Evolutionary conservation across 2,888 invertebrate species (phyloP).

Genomic region (Euplagia quadripunctaria): DNA sequence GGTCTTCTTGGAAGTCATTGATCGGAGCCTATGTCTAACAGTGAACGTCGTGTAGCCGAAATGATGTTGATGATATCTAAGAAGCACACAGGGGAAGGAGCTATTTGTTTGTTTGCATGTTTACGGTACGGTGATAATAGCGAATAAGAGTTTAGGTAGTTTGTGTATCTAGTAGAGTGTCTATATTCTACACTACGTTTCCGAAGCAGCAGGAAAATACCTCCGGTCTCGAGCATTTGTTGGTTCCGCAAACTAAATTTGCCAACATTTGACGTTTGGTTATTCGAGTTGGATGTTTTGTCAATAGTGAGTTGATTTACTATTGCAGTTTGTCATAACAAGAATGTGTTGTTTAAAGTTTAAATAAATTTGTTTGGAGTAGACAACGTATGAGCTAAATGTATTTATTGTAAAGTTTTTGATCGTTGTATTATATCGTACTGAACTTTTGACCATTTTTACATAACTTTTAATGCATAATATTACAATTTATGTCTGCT

Average conservation of each 20-base stretch:
- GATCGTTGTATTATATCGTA: slow-evolving; percentile 36
- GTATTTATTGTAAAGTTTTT: slow-evolving; percentile 52
- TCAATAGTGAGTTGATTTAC: not conserved
- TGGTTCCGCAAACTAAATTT: not conserved
- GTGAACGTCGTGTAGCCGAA: not conserved
- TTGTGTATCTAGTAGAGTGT: too few species aligned
- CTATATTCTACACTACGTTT: too few species aligned
- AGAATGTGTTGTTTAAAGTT: not conserved
- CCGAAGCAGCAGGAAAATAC: too few species aligned
- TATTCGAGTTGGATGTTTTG: not conserved
- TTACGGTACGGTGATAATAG: too few species aligned
- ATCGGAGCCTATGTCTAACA: not conserved
- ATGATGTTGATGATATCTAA: not conserved
- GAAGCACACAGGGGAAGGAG: not conserved
- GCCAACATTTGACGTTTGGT: not conserved
- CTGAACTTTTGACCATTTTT: slow-evolving; percentile 48
- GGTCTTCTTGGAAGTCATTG: not conserved
- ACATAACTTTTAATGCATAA: slow-evolving; percentile 49
- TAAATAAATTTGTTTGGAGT: slow-evolving; percentile 2
- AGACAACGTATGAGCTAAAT: slow-evolving; percentile 15
- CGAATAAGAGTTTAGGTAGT: too few species aligned
- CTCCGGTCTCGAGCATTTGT: not conserved
- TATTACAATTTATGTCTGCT: slow-evolving; percentile 44
- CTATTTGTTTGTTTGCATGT: too few species aligned
- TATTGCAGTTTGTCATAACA: not conserved